Evolutionary conservation across 2,888 invertebrate species (phyloP), one percentile per base, ranked within the genome.

Genomic region (Drosophila niveifrons): DNA sequence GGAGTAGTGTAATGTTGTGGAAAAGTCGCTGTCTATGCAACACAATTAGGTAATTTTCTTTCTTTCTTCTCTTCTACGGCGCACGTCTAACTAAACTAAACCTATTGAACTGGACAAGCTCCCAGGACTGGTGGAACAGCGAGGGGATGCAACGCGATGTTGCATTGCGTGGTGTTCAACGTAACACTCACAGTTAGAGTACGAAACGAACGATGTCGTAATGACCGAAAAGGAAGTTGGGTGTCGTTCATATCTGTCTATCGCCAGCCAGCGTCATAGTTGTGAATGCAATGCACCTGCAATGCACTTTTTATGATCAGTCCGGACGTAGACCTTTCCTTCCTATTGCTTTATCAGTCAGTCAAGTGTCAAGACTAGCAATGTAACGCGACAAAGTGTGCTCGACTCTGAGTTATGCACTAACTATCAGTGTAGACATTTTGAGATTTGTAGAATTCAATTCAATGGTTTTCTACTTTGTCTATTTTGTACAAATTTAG

Each of bases 1-100:
- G 80, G 77, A 88, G 77, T 85, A 80, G 84, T 81, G 78, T 83
- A 83, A 76, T 76, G 75, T 78, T 81, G 81, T 66, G 69, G 77
- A 77, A 82, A 77, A 63, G 69, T 72, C 66, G 72, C 39, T 66
- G 57, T 69, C 83, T 71, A 82, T 82, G 83, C 88, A 85, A 86
- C 79, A 88, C 89, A 89, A 89, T 89, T 89, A 89, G 90, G 89
- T 89, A 89, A 89, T 89, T 90, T 83, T 72, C 77, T 79, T 85
- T 79, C 85, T 88, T 31, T 36, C 36, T 36, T 78, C 82, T 86
- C n/a, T 36, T 78, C 82, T 86, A 28, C 36, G 34, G 66, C 73
- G 43, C 31, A 10, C 9, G 31, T 31, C 31, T n/a, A 36, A 65
- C 62, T 41, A 51, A 44, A n/a, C n/a, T n/a, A 66, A 59, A 61